These are phyloP conservation scores for Hormaphis cornu DNA, from an alignment of 1,140 invertebrate species.

Conservation along the genomic window DNA sequence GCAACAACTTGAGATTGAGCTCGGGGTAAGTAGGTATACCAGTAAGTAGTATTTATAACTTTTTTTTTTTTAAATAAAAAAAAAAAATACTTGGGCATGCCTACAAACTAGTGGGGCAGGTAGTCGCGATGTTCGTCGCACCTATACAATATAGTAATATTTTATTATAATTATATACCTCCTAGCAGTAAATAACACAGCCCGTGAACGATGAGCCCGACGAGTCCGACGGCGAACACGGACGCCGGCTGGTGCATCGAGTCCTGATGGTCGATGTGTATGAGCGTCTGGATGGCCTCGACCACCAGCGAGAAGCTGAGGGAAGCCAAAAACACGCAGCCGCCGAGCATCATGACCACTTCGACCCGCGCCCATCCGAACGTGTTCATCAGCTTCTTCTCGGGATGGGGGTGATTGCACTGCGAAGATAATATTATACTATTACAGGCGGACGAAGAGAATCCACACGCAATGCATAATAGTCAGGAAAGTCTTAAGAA, in stretches of 20 bases:
- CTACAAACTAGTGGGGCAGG: too few relatives aligned
- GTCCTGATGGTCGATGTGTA: constrained; percentile 67
- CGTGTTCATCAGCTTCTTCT: constrained; percentile 68
- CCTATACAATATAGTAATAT: too few relatives aligned
- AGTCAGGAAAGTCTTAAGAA: too few relatives aligned
- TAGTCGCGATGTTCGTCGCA: too few relatives aligned
- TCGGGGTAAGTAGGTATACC: too few relatives aligned
- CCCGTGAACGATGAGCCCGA: constrained; percentile 57
- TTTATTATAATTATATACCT: constrained; percentile 42
- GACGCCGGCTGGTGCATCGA: constrained; percentile 54
- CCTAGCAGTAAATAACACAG: constrained; percentile 65
- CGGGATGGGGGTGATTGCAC: constrained; percentile 37
- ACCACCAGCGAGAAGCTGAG: constrained; percentile 72
- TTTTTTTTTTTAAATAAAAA: too few relatives aligned
- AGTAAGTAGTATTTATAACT: too few relatives aligned
- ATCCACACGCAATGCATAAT: too few relatives aligned
- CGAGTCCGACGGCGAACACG: constrained; percentile 55
- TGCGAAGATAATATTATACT: too few relatives aligned
- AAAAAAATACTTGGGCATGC: too few relatives aligned
- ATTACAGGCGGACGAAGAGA: too few relatives aligned
- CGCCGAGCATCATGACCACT: constrained; percentile 68
- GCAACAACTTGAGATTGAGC: too few relatives aligned
- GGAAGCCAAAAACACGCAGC: constrained; percentile 71
- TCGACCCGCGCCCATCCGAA: constrained; percentile 87
- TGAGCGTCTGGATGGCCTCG: constrained; percentile 67